Evolutionary conservation across 2,113 vertebrate genomes (phyloP).

Genomic region (Oreochromis tanganicae): DNA sequence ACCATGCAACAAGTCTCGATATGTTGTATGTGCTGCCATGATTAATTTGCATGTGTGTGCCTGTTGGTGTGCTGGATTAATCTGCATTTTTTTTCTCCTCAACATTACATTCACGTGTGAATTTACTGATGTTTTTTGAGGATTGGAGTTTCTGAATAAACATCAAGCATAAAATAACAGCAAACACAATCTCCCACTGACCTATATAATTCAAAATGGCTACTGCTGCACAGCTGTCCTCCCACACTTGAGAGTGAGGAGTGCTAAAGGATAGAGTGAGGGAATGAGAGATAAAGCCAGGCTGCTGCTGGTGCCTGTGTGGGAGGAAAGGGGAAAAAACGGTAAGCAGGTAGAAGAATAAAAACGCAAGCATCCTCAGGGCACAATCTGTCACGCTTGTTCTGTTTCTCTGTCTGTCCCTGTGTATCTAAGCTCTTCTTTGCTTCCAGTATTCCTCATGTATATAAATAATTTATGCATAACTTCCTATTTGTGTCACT

Average conservation of each 20-base stretch:
- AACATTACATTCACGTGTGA: neutral
- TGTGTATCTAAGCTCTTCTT: neutral
- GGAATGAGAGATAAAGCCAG: neutral
- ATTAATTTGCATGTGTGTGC: slow-evolving; percentile 46
- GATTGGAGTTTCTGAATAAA: neutral
- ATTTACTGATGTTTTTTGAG: neutral
- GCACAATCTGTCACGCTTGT: slow-evolving; percentile 7
- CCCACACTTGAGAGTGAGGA: slow-evolving; percentile 43
- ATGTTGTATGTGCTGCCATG: slow-evolving; percentile 4
- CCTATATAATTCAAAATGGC: slow-evolving; percentile 73
- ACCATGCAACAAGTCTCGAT: slow-evolving; percentile 8
- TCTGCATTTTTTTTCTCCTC: neutral
- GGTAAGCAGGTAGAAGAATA: slow-evolving; percentile 35
- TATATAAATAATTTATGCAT: neutral
- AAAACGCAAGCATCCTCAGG: slow-evolving; percentile 10
- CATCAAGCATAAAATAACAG: neutral
- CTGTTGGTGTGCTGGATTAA: neutral
- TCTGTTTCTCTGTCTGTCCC: neutral
- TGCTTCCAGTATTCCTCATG: neutral
- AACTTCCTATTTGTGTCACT: neutral
- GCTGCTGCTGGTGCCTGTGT: neutral
- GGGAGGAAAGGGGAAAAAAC: neutral
- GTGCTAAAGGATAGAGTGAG: slow-evolving; percentile 7
- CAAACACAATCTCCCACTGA: slow-evolving; percentile 66
- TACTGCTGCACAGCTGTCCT: slow-evolving; percentile 51